Conservation (phyloP, 2,888 invertebrate genomes). For the Synanthedon andrenaeformis region DNA sequence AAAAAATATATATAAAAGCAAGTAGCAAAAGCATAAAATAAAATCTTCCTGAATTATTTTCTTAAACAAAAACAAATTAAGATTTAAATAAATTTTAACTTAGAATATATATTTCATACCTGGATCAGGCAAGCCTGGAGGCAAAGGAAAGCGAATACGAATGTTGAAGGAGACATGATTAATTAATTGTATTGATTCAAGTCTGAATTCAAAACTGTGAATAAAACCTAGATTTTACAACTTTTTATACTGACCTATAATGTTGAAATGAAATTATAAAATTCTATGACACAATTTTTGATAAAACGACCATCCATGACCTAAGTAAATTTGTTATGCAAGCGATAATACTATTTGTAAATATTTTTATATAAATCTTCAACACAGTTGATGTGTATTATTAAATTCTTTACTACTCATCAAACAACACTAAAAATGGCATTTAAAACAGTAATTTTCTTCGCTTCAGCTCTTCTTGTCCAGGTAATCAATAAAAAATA, state of each 20-base stretch:
- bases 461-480: neutral
- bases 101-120: conserved; percentile 4
- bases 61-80: too few species aligned
- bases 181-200: neutral
- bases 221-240: neutral
- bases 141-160: conserved; percentile 9
- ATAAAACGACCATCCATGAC: too few species aligned
- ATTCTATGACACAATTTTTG: too few species aligned
- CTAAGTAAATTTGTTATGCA: too few species aligned
- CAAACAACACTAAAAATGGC: neutral
- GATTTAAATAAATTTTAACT: too few species aligned
- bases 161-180: conserved; percentile 9
- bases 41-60: too few species aligned
- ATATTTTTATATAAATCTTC: too few species aligned
- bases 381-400: neutral
- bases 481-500: neutral
- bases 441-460: neutral
- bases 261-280: neutral
- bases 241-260: neutral
- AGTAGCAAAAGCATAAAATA: too few species aligned
- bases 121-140: conserved; percentile 13
- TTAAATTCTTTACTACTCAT: neutral
- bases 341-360: too few species aligned
- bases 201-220: neutral
- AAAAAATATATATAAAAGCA: too few species aligned